Evolutionary conservation across 2,888 invertebrate genomes (phyloP), one percentile per base, ranked within the genome.

Genomic region (Palloptera scutellata): DNA sequence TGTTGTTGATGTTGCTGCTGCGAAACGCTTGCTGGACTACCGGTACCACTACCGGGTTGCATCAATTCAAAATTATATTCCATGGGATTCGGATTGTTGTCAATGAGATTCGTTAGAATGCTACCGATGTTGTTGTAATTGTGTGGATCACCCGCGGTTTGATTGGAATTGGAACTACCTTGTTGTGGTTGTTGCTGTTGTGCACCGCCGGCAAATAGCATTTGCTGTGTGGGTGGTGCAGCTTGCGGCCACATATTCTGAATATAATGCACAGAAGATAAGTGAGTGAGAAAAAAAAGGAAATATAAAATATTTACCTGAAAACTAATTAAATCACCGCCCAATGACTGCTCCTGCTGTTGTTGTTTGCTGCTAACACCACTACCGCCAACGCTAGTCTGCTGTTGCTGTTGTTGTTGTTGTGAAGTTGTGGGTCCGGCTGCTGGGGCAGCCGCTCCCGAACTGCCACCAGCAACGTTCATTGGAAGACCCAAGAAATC

Each of bases 111-210:
- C 72, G 85, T 85, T 55, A 85, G 78, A 77, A 85, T 85, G 75
- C 84, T 85, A 61, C 85, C 85, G 67, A 85, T 85, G 68, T 85
- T 85, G 66, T 84, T 85, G 72, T 85, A 85, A 63, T 78, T 83
- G 67, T 84, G 83, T 5, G 83, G 77, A 77, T 83, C 83, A 11
- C 71, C 64, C 66, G 52, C 69, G 68, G 30, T 64, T 70, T 77
- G 74, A 67, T 76, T 75, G 61, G 68, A 58, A 72, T 57, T 70
- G 55, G 72, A 5, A 70, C 68, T 71, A 66, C 69, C 60, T 10
- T 75, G 77, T 12, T 75, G 77, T 59, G 77, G 76, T n/a, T 78
- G 81, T 51, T 77, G 81, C 55, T 81, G 82, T 61, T 80, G 80
- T 13, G 71, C 62, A 40, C 70, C 69, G 57, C 74, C 71, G 58